Conservation (phyloP, 2,888 invertebrate species). For the Apocheima hispidaria region DNA sequence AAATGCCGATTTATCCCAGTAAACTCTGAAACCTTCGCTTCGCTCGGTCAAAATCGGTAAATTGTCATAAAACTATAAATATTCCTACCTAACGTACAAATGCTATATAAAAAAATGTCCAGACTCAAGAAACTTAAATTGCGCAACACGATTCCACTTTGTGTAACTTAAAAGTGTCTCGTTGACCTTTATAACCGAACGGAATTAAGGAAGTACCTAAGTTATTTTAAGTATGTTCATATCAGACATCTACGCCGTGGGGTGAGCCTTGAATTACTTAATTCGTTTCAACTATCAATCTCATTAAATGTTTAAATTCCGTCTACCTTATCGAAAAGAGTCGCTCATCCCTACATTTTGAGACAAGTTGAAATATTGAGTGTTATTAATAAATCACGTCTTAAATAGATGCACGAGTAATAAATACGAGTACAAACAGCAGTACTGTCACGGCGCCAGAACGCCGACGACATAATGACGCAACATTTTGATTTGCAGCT, state of each 20-base stretch:
- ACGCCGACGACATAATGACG: constrained; percentile 29
- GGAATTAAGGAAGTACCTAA: constrained; percentile 5
- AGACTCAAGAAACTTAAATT: constrained; percentile 11
- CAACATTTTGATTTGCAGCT: constrained; percentile 41
- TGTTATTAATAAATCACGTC: constrained; percentile 16
- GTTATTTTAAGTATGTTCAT: background rate
- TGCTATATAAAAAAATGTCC: constrained; percentile 1
- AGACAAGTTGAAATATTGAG: constrained; percentile 1
- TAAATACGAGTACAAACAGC: constrained; percentile 24
- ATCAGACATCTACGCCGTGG: constrained; percentile 1
- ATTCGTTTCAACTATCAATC: constrained; percentile 6
- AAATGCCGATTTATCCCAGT: too few relatives aligned
- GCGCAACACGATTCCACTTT: constrained; percentile 20
- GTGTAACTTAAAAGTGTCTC: constrained; percentile 7
- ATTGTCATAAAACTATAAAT: background rate
- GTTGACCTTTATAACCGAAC: constrained; percentile 6
- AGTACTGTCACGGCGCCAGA: constrained; percentile 27
- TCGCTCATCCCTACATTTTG: background rate
- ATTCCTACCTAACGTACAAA: background rate
- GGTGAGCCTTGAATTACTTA: constrained; percentile 6
- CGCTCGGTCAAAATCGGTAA: too few relatives aligned
- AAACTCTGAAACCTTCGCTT: too few relatives aligned
- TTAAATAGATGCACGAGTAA: constrained; percentile 14
- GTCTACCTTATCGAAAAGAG: background rate
- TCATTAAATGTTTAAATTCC: background rate